Percentiles rank a stretch among this genome's conserved stretches.
These are phyloP conservation scores for Trichonephila inaurata DNA, from an alignment of 1,140 invertebrate species.

Conservation along the genomic window DNA sequence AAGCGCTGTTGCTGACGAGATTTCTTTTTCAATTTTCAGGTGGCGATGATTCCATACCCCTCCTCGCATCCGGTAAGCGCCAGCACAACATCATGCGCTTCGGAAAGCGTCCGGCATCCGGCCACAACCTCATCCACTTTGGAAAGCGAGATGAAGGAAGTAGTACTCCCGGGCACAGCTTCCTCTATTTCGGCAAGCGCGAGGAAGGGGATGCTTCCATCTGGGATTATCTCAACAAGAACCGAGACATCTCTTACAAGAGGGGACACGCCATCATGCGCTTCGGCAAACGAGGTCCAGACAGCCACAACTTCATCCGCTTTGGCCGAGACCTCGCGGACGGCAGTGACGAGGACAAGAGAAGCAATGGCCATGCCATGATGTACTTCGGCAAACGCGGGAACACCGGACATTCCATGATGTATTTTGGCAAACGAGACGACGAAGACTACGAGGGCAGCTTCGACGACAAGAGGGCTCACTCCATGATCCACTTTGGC, in stretches of 20 bases:
- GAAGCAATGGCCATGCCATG: constrained; percentile 55
- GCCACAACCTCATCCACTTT: constrained; percentile 63
- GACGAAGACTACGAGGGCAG: background rate
- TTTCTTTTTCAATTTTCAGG: background rate
- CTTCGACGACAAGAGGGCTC: constrained; percentile 22
- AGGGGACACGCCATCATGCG: constrained; percentile 71
- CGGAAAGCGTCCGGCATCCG: constrained; percentile 43
- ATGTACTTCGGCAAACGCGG: constrained; percentile 64
- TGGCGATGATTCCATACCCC: constrained; percentile 25
- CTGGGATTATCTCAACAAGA: constrained; percentile 14
- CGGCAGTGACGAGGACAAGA: background rate
- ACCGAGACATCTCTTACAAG: constrained; percentile 56
- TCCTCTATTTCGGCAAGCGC: constrained; percentile 63
- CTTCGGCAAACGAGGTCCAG: constrained; percentile 53
- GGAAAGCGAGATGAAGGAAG: constrained; percentile 8
- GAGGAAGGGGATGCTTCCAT: background rate
- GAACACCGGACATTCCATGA: constrained; percentile 57
- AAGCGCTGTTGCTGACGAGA: too few relatives aligned
- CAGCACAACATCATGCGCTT: constrained; percentile 72
- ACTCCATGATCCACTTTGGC: constrained; percentile 70
- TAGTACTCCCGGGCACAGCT: constrained; percentile 1
- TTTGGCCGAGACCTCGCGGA: constrained; percentile 29
- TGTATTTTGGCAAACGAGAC: constrained; percentile 69
- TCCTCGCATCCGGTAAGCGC: constrained; percentile 59
- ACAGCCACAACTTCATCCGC: constrained; percentile 50